Evolutionary conservation across 2,888 invertebrate genomes (phyloP).

Genomic region (Lordiphosa fenestrarum): DNA sequence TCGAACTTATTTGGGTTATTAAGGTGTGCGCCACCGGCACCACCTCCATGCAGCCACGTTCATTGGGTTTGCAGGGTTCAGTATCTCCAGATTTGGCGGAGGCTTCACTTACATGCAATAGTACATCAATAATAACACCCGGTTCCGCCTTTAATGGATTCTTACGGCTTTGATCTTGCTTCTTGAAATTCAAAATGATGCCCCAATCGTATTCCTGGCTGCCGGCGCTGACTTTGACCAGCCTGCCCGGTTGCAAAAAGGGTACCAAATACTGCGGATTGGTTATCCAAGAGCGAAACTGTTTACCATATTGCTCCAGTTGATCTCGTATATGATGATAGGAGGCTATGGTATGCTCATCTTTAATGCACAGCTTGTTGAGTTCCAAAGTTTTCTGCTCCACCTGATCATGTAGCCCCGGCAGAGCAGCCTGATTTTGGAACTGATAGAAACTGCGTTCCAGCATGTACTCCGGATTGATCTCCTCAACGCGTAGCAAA

Average conservation of each 20-base stretch:
- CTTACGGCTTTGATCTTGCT: constrained; percentile 82
- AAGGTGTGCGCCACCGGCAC: constrained; percentile 91
- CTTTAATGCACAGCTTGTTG: constrained; percentile 84
- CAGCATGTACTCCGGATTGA: constrained; percentile 99
- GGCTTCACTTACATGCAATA: constrained; percentile 89
- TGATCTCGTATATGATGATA: constrained; percentile 93
- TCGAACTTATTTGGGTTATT: constrained; percentile 92
- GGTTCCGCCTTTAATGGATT: constrained; percentile 81
- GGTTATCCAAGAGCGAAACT: constrained; percentile 90
- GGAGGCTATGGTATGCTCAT: constrained; percentile 88
- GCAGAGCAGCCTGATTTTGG: constrained; percentile 98
- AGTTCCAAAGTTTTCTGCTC: constrained; percentile 84
- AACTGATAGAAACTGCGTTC: constrained; percentile 99
- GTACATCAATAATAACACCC: constrained; percentile 87
- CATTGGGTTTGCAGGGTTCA: constrained; percentile 85
- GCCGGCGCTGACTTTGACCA: constrained; percentile 94
- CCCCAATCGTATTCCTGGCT: constrained; percentile 97
- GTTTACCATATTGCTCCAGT: constrained; percentile 86
- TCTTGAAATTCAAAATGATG: constrained; percentile 94
- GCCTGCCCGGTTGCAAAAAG: constrained; percentile 95
- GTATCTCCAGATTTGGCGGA: constrained; percentile 83
- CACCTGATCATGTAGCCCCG: constrained; percentile 89
- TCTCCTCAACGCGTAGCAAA: constrained; percentile 97
- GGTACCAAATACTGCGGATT: constrained; percentile 94
- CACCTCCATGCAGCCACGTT: constrained; percentile 87